phyloP scores from a whole-genome alignment of 2,113 vertebrate species.

The Hippocampus zosterae region DNA sequence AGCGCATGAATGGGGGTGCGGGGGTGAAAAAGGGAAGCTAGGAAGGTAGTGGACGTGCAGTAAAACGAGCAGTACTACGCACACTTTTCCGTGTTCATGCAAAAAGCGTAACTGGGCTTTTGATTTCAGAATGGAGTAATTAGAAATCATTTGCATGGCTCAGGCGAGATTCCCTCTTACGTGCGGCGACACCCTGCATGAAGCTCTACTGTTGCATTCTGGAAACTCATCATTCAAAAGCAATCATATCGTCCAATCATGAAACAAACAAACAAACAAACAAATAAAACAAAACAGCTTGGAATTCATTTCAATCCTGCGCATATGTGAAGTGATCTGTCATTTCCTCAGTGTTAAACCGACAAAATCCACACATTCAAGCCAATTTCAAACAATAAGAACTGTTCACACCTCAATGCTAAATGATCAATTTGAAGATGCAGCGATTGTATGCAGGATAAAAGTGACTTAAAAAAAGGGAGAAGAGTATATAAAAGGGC shows the following conservation, averaged over 20 bases:
- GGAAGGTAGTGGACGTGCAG: not conserved
- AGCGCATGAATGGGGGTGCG: not conserved
- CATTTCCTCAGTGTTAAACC: not conserved
- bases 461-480: no score
- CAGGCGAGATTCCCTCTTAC: constrained; percentile 25
- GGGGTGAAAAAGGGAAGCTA: not conserved
- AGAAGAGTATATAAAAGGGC: not conserved
- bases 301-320: not conserved
- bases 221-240: not conserved
- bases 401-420: constrained; percentile 20
- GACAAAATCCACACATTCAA: not conserved
- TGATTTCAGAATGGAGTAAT: not conserved
- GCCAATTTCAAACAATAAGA: not conserved
- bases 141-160: not conserved
- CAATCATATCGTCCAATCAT: not conserved
- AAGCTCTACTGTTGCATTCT: constrained; percentile 19
- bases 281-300: not conserved
- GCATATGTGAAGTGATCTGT: not conserved
- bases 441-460: not conserved
- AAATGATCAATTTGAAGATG: constrained; percentile 4
- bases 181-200: constrained; percentile 35
- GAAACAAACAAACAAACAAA: not conserved
- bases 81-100: not conserved
- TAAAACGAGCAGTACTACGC: not conserved
- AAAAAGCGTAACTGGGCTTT: not conserved